Evolutionary conservation across 2,113 vertebrate species (phyloP).

Genomic region (Delphinus delphis): DNA sequence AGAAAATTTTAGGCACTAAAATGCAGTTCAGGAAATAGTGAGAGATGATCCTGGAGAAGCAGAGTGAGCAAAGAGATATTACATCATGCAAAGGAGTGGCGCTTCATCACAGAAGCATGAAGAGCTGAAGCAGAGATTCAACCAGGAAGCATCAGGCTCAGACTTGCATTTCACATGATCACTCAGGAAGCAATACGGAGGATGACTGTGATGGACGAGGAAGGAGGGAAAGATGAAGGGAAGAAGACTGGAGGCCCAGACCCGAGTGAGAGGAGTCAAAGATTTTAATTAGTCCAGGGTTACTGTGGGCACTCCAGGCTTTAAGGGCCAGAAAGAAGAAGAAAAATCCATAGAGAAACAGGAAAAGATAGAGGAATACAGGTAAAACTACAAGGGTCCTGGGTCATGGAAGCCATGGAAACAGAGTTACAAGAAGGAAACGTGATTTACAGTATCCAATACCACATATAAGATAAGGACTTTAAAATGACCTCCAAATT

Average conservation of each 20-base stretch:
- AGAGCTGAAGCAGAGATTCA: neutral
- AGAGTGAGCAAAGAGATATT: neutral
- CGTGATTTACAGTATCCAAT: neutral
- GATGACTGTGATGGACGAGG: neutral
- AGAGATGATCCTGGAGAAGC: neutral
- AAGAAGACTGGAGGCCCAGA: neutral
- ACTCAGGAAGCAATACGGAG: neutral
- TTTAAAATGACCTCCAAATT: conserved; percentile 37
- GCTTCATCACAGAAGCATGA: neutral
- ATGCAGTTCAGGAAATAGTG: neutral
- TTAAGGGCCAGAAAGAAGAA: neutral
- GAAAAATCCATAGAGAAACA: neutral
- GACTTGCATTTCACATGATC: neutral
- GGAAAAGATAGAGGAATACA: neutral
- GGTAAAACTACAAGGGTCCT: neutral
- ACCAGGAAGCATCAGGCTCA: too few relatives aligned
- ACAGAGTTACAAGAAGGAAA: neutral
- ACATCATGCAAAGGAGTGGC: neutral
- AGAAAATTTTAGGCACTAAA: neutral
- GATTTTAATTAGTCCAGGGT: neutral
- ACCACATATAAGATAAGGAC: neutral
- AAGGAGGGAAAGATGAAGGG: rapidly evolving
- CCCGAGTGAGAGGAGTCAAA: neutral
- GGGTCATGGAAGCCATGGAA: neutral
- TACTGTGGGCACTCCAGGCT: neutral